Conservation (phyloP, 2,888 invertebrate species). For the Augochlorella aurata region DNA sequence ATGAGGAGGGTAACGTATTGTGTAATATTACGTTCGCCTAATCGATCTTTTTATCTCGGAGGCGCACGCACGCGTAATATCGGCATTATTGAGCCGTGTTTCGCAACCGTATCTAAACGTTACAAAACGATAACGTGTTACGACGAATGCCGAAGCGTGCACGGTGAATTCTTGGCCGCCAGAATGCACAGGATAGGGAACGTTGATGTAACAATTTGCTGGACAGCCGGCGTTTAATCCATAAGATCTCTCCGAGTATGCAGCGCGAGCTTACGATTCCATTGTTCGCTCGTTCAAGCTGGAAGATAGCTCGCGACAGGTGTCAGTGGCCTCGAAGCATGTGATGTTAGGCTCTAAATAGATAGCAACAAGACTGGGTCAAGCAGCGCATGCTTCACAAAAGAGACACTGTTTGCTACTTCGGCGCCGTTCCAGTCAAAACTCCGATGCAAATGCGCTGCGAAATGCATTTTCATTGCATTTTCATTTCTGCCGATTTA, state of each 20-base stretch:
- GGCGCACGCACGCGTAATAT: neutral
- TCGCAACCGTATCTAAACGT: neutral
- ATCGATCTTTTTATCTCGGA: neutral
- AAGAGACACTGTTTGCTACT: neutral
- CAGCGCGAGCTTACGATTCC: slow-evolving; percentile 33
- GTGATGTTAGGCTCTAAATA: slow-evolving; percentile 44
- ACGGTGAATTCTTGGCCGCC: no score
- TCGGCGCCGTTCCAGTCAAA: neutral
- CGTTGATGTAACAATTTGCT: slow-evolving; percentile 39
- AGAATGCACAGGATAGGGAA: slow-evolving; percentile 21
- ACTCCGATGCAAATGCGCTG: neutral
- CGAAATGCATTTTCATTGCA: no score
- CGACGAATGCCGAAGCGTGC: neutral
- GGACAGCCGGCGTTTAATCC: slow-evolving; percentile 40
- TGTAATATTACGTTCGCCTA: neutral
- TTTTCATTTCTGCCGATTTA: no score
- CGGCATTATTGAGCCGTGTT: neutral
- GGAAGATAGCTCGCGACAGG: slow-evolving; percentile 61
- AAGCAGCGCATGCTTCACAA: slow-evolving; percentile 15
- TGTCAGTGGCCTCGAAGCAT: slow-evolving; percentile 55
- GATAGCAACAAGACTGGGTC: slow-evolving; percentile 36
- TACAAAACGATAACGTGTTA: neutral
- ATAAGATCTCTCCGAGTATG: slow-evolving; percentile 28
- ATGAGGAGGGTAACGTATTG: neutral
- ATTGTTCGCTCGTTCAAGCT: slow-evolving; percentile 52